These are phyloP conservation scores for Zalophus californianus DNA, from an alignment of 2,797 vertebrate species.

Conservation along the genomic window DNA sequence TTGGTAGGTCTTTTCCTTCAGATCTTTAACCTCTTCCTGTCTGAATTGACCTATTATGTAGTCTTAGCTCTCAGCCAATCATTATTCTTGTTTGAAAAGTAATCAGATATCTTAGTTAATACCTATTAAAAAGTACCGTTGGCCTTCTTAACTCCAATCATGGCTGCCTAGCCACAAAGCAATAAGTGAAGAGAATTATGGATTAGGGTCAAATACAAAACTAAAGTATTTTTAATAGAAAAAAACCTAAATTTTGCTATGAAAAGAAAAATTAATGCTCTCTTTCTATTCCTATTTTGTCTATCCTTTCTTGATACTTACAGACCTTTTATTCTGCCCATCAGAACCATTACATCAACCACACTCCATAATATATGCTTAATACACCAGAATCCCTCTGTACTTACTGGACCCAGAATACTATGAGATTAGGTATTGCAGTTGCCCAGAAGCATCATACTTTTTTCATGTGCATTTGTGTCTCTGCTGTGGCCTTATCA, in stretches of 20 bases:
- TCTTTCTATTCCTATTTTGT: neutral
- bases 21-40: neutral
- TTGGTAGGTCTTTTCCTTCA: neutral
- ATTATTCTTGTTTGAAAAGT: neutral
- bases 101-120: neutral
- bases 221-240: neutral
- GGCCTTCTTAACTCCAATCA: neutral
- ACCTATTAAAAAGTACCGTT: neutral
- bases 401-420: neutral
- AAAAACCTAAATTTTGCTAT: neutral
- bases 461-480: neutral
- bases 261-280: neutral
- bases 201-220: neutral
- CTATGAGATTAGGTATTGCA: neutral
- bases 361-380: neutral
- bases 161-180: neutral
- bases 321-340: neutral
- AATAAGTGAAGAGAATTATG: neutral
- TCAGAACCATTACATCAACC: neutral
- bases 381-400: neutral
- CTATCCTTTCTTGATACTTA: neutral
- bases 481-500: neutral
- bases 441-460: neutral
- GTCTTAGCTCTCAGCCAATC: neutral
- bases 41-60: neutral